These are phyloP conservation scores for Pomacea maculata DNA, from an alignment of 1,140 invertebrate species.

Conservation along the genomic window DNA sequence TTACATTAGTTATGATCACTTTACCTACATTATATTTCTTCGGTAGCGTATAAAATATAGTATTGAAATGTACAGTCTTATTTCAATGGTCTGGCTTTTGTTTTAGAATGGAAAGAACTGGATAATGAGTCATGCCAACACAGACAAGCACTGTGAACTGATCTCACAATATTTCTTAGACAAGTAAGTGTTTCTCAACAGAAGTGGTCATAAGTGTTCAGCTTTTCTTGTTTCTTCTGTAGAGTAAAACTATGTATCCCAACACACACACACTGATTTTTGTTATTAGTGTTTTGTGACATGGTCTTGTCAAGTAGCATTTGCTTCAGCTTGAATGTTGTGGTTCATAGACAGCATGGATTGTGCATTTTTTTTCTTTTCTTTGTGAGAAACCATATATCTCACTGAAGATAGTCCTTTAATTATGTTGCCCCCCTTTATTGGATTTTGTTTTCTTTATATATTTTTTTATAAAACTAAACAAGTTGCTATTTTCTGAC, in stretches of 20 bases:
- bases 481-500: background rate
- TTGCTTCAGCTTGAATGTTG: background rate
- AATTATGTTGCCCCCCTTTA: background rate
- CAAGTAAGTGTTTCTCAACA: slow-evolving; percentile 61
- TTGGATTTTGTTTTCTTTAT: background rate
- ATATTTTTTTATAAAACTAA: background rate
- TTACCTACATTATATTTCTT: background rate
- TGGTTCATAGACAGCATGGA: background rate
- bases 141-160: slow-evolving; percentile 79
- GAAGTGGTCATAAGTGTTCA: no score
- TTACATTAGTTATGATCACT: background rate
- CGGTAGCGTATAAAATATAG: background rate
- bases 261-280: no score
- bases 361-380: no score
- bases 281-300: no score
- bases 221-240: no score
- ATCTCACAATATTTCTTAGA: slow-evolving; percentile 85
- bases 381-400: background rate
- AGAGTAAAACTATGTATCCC: no score
- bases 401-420: background rate
- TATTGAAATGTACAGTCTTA: background rate
- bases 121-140: slow-evolving; percentile 86
- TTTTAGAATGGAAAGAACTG: slow-evolving; percentile 85
- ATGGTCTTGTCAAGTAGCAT: background rate
- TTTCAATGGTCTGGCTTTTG: slow-evolving; percentile 30